These are phyloP conservation scores for Tanypteryx hageni DNA, from an alignment of 2,888 invertebrate species.

Conservation along the genomic window DNA sequence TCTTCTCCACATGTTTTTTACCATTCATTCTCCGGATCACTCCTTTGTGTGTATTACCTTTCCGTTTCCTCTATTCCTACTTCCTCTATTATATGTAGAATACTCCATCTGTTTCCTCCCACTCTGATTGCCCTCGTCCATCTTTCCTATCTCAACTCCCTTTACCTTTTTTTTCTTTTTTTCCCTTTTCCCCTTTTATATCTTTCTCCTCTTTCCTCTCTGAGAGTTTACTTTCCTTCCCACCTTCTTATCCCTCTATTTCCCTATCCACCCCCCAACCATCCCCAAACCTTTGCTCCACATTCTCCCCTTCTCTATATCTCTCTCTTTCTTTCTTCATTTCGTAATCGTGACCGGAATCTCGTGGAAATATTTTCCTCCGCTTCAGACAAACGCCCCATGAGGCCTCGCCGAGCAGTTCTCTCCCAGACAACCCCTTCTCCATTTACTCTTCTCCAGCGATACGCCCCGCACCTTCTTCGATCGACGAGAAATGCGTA, in stretches of 20 bases:
- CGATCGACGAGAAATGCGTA: too few relatives aligned
- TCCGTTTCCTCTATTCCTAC: too few relatives aligned
- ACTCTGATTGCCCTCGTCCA: not conserved
- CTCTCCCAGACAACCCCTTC: too few relatives aligned
- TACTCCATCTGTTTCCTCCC: not conserved
- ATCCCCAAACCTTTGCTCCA: not conserved
- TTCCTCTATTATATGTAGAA: not conserved
- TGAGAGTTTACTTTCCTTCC: not conserved
- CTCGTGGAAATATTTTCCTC: not conserved
- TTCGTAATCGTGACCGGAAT: constrained; percentile 42
- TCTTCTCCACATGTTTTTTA: too few relatives aligned
- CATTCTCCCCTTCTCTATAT: not conserved
- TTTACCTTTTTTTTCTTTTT: not conserved
- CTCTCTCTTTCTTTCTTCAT: not conserved
- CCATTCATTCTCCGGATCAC: too few relatives aligned
- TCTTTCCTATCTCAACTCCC: not conserved
- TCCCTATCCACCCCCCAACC: not conserved
- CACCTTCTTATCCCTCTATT: not conserved
- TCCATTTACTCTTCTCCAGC: too few relatives aligned
- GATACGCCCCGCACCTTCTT: not conserved
- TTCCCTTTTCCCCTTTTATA: not conserved
- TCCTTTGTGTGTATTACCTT: too few relatives aligned
- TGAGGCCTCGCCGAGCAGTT: too few relatives aligned
- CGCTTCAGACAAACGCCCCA: not conserved
- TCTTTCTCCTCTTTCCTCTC: not conserved